These are phyloP conservation scores for Xenopus borealis DNA, from an alignment of 2,113 vertebrate species.

Conservation along the genomic window DNA sequence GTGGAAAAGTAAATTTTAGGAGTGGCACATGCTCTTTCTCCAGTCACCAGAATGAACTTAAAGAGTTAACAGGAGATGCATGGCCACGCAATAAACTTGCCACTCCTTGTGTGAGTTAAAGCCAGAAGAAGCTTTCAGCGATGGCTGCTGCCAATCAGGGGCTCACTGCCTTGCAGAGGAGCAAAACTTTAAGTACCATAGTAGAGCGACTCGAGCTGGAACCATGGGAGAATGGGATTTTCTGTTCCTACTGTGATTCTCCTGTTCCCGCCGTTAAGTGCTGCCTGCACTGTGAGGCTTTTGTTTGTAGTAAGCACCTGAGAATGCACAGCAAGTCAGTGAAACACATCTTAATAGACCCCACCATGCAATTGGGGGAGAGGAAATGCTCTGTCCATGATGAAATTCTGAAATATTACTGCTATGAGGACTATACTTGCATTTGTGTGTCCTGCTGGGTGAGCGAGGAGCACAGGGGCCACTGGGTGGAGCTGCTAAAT, in stretches of 20 bases:
- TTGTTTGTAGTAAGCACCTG: slow-evolving; percentile 13
- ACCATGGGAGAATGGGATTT: slow-evolving; percentile 34
- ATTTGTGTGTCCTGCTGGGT: slow-evolving; percentile 25
- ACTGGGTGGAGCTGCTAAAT: slow-evolving; percentile 11
- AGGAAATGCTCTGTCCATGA: slow-evolving; percentile 14
- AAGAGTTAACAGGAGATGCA: too few species aligned
- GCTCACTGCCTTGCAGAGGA: too few species aligned
- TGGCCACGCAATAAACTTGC: too few species aligned
- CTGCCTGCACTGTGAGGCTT: slow-evolving; percentile 56
- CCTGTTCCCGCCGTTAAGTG: slow-evolving; percentile 64
- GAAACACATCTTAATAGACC: slow-evolving; percentile 10
- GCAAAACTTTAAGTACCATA: too few species aligned
- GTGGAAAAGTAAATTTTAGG: too few species aligned
- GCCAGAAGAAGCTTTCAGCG: too few species aligned
- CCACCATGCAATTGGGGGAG: not conserved
- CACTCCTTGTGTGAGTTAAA: too few species aligned
- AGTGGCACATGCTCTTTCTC: too few species aligned
- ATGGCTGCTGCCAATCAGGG: too few species aligned
- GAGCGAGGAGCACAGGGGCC: slow-evolving; percentile 16
- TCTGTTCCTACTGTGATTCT: slow-evolving; percentile 65
- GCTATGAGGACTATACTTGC: not conserved
- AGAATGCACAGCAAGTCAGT: slow-evolving; percentile 11
- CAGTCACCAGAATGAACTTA: too few species aligned
- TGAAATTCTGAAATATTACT: slow-evolving; percentile 24
- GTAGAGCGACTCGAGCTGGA: not conserved